phyloP scores from a whole-genome alignment of 2,113 vertebrate genomes.

The Dinomys branickii region DNA sequence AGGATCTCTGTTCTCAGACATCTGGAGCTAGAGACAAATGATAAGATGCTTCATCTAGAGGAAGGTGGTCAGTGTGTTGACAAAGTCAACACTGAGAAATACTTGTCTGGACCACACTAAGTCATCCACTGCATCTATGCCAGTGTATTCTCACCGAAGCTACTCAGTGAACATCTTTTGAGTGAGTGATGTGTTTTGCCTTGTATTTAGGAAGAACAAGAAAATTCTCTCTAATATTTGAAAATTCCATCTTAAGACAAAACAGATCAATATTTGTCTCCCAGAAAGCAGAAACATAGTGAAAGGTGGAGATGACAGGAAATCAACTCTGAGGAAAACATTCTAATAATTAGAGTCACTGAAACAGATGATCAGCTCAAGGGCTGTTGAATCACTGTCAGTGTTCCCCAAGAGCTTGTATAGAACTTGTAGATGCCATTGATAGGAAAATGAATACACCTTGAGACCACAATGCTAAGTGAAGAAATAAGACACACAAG shows the following conservation, averaged over 20 bases:
- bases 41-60: neutral
- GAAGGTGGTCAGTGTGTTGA: neutral
- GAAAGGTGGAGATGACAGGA: neutral
- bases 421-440: neutral
- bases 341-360: neutral
- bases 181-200: neutral
- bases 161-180: neutral
- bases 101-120: neutral
- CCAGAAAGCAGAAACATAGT: neutral
- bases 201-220: neutral
- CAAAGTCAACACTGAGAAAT: neutral
- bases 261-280: neutral
- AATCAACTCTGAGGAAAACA: constrained; percentile 3
- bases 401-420: neutral
- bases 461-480: neutral
- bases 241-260: constrained; percentile 37
- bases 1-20: neutral
- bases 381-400: neutral
- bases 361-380: neutral
- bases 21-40: neutral
- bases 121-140: neutral
- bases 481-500: neutral
- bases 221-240: neutral
- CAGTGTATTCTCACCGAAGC: neutral
- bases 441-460: neutral